Evolutionary conservation across 1,140 invertebrate species (phyloP), one percentile per base, ranked within the genome.

Genomic region (Ceratina japonica): DNA sequence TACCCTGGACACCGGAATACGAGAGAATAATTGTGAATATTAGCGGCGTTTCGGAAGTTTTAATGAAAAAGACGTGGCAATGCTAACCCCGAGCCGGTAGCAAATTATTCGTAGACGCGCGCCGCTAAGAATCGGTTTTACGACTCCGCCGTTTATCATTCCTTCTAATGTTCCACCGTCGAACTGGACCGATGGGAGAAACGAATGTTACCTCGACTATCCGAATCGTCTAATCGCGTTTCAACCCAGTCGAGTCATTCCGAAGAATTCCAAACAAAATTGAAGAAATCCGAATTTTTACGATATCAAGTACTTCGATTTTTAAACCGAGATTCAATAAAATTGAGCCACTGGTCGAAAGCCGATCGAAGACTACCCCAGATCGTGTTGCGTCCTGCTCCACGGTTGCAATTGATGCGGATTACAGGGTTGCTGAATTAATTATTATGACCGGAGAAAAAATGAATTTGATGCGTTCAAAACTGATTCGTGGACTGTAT

Each of bases 41-140:
- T 79, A 81, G 54, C 83, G 84, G 80, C 72, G 80, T 86, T 86
- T 86, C 84, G 83, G 83, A 75, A 65, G 80, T 82, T 85, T 44
- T 79, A 82, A 86, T 82, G 84, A 86, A 72, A 86, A 85, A 75
- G 80, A 82, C 79, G 79, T 64, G 80, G 79, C 79, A 76, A 72
- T 54, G 68, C 76, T 61, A 79, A 76, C 68, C 62, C 63, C 16
- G 27, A 65, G 73, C 73, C 79, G 71, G 83, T 85, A 85, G 84
- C 79, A 86, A 86, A 85, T 86, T 86, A 85, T 85, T 75, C 61
- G 27, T 52, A 66, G 66, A 63, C 27, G 27, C 27, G 27, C 27
- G 27, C 54, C 52, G 2, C 3, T 44, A 44, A 44, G 37, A 44
- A 44, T 51, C 54, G 66, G 72, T 84, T 85, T 85, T 85, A 85